Base-by-base conservation (phyloP, 2,888 invertebrate genomes). In the Ophion ellenae region DNA sequence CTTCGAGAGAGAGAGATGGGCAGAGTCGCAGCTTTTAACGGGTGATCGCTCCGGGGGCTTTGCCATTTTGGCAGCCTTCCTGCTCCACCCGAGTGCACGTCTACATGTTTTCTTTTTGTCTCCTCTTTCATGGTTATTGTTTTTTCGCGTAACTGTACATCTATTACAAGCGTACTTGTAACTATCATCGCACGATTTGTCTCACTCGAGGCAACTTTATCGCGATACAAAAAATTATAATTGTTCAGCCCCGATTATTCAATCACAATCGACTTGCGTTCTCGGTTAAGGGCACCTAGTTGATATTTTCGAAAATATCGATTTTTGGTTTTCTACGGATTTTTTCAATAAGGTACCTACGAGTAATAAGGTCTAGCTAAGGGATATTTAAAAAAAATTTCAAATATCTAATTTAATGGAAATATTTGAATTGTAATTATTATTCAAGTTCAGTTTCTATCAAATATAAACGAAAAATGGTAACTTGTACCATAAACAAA, bases 31-130 rank as follows among this genome's bases (percentile, higher is more conserved):
- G 84, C 84, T 86, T 86, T 86, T 86, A 86, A 86, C 83, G 83
- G 80, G 76, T 83, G 80, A 83, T 86, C 86, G 80, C 86, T 77
- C 74, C 77, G 28, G 74, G 81, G 64, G 57, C 71, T 80, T 83
- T 77, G 86, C 79, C 67, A 24, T 63, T 79, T 85, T 85, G 85
- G 86, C 86, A 86, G 83, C 71, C 80, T 67, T 81, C 86, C 83
- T 70, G 77, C 69, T 83, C 80, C 83, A 61, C 77, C 71, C 80
- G 73, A 77, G 86, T 81, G 69, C 77, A 57, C 70, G 69, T 24
- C 64, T 79, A n/a, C 63, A 74, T 24, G 5, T 24, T 24, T 24
- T 61, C 20, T 61, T 61, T 61, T 61, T 63, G 32, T 36, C 45
- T 36, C 64, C 71, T 75, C 45, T 81, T 79, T 77, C 78, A 59